phyloP scores from a whole-genome alignment of 2,113 vertebrate species.

The Dicentrarchus labrax region DNA sequence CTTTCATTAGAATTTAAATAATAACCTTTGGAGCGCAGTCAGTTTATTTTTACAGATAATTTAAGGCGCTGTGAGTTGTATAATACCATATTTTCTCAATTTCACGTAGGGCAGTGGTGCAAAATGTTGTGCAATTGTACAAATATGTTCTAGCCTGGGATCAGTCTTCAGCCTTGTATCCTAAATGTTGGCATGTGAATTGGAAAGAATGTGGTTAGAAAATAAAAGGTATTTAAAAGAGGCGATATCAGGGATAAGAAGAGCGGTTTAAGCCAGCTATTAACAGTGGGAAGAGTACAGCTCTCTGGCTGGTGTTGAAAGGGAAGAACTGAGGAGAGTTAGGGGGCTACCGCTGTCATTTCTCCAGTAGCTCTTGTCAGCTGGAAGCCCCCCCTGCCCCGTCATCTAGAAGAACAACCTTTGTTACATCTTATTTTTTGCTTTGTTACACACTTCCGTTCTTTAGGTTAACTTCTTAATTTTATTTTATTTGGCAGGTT shows the following conservation, averaged over 20 bases:
- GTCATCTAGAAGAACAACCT: not conserved
- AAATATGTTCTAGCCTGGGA: slow-evolving; percentile 13
- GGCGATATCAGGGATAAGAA: not conserved
- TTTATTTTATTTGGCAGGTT: not conserved
- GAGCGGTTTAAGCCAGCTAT: not conserved
- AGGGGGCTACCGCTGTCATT: not conserved
- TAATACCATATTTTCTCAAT: slow-evolving; percentile 24
- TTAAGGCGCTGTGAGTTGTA: not conserved
- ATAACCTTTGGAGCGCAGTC: not conserved
- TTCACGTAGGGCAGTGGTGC: not conserved
- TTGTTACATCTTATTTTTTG: not conserved
- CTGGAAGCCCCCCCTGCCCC: not conserved
- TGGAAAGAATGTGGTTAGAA: slow-evolving; percentile 25
- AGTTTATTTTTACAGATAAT: slow-evolving; percentile 28
- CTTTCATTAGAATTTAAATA: slow-evolving; percentile 10
- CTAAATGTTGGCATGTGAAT: not conserved
- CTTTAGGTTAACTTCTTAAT: not conserved
- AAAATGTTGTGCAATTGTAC: slow-evolving; percentile 32
- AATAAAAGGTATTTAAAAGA: slow-evolving; percentile 6
- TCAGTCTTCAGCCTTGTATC: not conserved
- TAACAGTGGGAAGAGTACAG: not conserved
- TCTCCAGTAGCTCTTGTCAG: slow-evolving; percentile 10
- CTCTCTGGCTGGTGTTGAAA: not conserved
- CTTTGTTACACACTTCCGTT: not conserved
- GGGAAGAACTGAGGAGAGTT: not conserved